phyloP scores from a whole-genome alignment of 1,140 invertebrate species.

The Uloborus diversus region DNA sequence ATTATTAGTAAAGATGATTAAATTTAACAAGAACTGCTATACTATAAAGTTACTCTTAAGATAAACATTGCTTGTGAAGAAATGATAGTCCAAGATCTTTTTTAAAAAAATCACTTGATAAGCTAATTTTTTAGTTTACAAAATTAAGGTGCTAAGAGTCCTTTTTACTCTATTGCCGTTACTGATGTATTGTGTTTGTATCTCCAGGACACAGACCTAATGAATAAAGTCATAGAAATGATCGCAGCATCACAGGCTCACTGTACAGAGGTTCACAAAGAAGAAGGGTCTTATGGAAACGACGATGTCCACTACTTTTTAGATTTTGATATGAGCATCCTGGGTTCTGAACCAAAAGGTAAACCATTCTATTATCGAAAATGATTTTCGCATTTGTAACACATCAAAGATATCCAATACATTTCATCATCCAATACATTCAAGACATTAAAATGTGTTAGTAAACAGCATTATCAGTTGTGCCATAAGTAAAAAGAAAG shows the following conservation, averaged over 20 bases:
- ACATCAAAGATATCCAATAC: not conserved
- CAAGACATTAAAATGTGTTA: too few species aligned
- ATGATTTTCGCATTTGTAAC: not conserved
- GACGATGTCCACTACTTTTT: constrained; percentile 73
- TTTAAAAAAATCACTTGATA: too few species aligned
- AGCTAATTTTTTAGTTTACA: too few species aligned
- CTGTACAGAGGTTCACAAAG: constrained; percentile 73
- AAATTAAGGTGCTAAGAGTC: too few species aligned
- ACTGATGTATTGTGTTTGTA: not conserved
- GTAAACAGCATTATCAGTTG: too few species aligned
- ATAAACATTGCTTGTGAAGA: too few species aligned
- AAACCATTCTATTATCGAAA: not conserved
- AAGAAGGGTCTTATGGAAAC: constrained; percentile 68
- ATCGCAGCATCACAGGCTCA: constrained; percentile 69
- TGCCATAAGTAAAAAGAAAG: too few species aligned
- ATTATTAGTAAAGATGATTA: too few species aligned
- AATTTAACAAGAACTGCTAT: too few species aligned
- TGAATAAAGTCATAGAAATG: constrained; percentile 67
- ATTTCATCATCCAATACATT: too few species aligned
- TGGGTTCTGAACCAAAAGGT: constrained; percentile 67
- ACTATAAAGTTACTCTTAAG: too few species aligned
- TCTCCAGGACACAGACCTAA: constrained; percentile 20
- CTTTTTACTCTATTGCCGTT: not conserved
- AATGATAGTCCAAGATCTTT: too few species aligned
- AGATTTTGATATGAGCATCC: constrained; percentile 72